These are phyloP conservation scores for Tympanuchus pallidicinctus DNA, from an alignment of 2,113 vertebrate genomes.

Conservation along the genomic window DNA sequence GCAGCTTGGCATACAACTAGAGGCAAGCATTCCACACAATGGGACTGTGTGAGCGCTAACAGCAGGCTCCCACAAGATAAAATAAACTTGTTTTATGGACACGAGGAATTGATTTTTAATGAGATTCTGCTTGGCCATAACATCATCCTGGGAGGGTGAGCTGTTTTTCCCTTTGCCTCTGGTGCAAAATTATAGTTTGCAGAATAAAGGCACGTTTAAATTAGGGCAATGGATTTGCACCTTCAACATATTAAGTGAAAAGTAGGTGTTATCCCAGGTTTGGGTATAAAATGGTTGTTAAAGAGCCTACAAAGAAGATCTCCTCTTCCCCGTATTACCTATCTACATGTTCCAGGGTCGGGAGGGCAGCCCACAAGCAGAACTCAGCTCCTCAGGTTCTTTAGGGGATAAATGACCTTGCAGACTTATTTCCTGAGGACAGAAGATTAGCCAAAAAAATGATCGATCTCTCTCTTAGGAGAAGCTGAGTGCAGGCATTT, in stretches of 20 bases:
- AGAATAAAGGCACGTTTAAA: conserved; percentile 50
- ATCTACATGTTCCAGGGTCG: not conserved
- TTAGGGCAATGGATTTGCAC: conserved; percentile 58
- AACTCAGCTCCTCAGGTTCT: not conserved
- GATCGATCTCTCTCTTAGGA: not conserved
- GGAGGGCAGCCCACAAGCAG: not conserved
- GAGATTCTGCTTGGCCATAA: conserved; percentile 78
- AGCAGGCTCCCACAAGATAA: conserved; percentile 81
- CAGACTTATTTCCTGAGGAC: conserved; percentile 5
- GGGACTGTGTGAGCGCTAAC: conserved; percentile 73
- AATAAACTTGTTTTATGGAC: conserved; percentile 83
- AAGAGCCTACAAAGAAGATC: not conserved
- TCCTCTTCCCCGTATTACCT: not conserved
- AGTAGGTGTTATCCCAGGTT: conserved; percentile 51
- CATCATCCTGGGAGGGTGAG: conserved; percentile 75
- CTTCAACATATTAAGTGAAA: conserved; percentile 65
- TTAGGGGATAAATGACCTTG: not conserved
- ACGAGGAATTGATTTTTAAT: conserved; percentile 83
- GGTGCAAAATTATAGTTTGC: conserved; percentile 64
- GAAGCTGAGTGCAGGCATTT: not conserved
- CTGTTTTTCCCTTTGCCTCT: conserved; percentile 63
- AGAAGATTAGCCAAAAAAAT: not conserved
- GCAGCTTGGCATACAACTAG: conserved; percentile 59
- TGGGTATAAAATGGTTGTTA: conserved; percentile 2
- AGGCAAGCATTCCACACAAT: conserved; percentile 77